Percentiles rank a stretch among this genome's conserved stretches.
Conservation (phyloP, 2,888 invertebrate species). For the Leptothorax acervorum region DNA sequence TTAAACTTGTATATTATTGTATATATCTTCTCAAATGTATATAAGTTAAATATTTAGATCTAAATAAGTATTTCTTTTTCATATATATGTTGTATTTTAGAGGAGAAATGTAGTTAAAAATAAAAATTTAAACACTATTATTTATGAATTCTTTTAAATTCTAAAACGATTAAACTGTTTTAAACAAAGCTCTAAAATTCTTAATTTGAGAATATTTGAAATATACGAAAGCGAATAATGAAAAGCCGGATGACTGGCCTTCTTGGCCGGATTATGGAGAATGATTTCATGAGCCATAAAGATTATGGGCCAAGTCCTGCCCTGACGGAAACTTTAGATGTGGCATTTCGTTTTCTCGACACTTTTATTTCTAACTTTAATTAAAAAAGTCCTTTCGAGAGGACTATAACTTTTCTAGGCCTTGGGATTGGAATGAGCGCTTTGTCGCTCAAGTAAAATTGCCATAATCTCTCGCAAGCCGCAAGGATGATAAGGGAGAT, state of each 20-base stretch:
- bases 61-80: neutral
- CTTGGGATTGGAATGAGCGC: slow-evolving; percentile 34
- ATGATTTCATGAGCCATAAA: slow-evolving; percentile 35
- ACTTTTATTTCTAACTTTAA: slow-evolving; percentile 52
- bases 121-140: neutral
- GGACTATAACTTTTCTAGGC: slow-evolving; percentile 40
- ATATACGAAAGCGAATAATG: neutral
- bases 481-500: slow-evolving; percentile 41
- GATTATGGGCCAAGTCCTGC: slow-evolving; percentile 14
- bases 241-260: neutral
- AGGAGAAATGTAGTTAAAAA: neutral
- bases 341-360: slow-evolving; percentile 50
- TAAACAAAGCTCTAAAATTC: neutral
- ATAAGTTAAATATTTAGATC: neutral
- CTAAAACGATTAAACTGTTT: neutral
- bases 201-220: neutral
- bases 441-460: slow-evolving; percentile 53
- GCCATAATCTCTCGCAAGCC: slow-evolving; percentile 33
- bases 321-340: slow-evolving; percentile 28
- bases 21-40: neutral
- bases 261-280: slow-evolving; percentile 13
- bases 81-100: neutral
- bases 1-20: neutral
- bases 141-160: neutral
- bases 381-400: slow-evolving; percentile 45